Conservation (phyloP, 2,113 vertebrate species). For the Serilophus lunatus region DNA sequence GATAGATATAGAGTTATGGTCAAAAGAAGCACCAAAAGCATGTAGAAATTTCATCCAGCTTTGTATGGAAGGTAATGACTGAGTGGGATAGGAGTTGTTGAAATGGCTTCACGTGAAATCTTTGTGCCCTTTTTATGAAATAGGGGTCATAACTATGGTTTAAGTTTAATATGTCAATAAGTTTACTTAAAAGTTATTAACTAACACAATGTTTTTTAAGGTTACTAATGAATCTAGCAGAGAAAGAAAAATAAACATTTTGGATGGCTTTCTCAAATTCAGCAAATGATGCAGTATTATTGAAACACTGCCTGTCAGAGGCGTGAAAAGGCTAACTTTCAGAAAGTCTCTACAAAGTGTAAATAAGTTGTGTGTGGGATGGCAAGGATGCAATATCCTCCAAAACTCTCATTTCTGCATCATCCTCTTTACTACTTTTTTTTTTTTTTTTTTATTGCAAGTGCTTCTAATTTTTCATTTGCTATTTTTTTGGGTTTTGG, state of each 20-base stretch:
- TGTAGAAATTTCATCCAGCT: conserved; percentile 95
- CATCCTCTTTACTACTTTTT: not conserved
- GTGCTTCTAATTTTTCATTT: not conserved
- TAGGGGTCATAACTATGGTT: not conserved
- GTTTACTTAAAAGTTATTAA: not conserved
- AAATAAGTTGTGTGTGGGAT: not conserved
- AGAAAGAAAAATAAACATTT: not conserved
- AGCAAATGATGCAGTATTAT: rapidly evolving
- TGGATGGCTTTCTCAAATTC: not conserved
- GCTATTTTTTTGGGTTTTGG: not conserved
- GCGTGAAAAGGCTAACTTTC: not conserved
- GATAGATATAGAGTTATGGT: conserved; percentile 96
- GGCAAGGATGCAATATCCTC: not conserved
- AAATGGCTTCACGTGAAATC: not conserved
- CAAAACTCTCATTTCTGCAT: not conserved
- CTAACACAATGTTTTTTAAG: not conserved
- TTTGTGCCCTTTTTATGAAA: not conserved
- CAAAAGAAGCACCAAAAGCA: conserved; percentile 96
- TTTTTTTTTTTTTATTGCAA: not conserved
- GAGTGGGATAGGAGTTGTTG: not conserved
- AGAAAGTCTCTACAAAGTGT: not conserved
- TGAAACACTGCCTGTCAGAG: not conserved
- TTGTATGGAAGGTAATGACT: conserved; percentile 91
- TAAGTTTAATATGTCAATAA: not conserved
- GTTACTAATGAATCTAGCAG: not conserved